Conservation (phyloP, 2,888 invertebrate genomes). For the Diaperis boleti region DNA sequence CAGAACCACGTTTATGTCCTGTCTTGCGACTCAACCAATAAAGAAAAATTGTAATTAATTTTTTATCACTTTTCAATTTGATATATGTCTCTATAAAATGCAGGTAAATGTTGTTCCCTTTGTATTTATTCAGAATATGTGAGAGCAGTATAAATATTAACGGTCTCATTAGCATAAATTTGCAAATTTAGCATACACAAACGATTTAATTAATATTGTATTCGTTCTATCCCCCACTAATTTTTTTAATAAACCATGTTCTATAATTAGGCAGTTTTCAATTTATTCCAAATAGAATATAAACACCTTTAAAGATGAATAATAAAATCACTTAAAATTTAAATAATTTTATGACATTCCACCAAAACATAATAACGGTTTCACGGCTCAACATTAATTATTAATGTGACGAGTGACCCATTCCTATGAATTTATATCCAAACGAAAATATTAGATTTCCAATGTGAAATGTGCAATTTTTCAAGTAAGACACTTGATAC, state of each 20-base stretch:
- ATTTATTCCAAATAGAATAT: neutral
- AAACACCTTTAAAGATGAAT: neutral
- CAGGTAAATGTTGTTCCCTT: slow-evolving; percentile 24
- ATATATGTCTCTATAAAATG: slow-evolving; percentile 26
- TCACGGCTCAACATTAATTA: no score
- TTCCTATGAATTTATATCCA: no score
- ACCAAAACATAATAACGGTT: no score
- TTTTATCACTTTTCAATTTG: slow-evolving; percentile 26
- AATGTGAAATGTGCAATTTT: no score
- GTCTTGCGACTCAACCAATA: slow-evolving; percentile 24
- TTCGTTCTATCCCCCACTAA: no score
- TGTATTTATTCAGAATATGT: slow-evolving; percentile 23
- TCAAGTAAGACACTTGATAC: slow-evolving; percentile 9
- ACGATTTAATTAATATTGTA: slow-evolving; percentile 4
- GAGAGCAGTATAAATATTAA: slow-evolving; percentile 29
- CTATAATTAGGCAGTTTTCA: neutral
- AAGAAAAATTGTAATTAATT: slow-evolving; percentile 28
- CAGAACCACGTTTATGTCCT: slow-evolving; percentile 29
- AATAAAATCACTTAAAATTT: no score
- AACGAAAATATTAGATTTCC: no score
- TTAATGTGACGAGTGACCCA: no score
- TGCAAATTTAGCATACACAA: slow-evolving; percentile 17
- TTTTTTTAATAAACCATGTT: slow-evolving; percentile 1
- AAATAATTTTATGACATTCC: no score
- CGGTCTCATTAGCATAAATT: slow-evolving; percentile 27